Evolutionary conservation across 2,888 invertebrate genomes (phyloP), one percentile per base, ranked within the genome.

Genomic region (Hanleya hanleyi): DNA sequence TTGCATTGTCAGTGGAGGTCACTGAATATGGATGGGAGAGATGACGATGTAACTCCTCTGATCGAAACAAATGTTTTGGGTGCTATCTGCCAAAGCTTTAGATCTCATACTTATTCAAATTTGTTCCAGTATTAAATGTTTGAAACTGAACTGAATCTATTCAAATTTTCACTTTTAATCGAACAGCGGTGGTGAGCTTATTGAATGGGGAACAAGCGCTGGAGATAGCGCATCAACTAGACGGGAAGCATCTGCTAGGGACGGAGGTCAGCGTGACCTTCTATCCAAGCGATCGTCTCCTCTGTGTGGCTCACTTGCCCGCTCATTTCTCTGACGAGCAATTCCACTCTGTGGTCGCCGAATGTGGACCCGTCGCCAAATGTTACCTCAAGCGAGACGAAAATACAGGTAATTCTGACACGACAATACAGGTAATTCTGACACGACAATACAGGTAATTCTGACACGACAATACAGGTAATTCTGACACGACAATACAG

Each of bases 291-390:
- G 91, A 92, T 77, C 90, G 91, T 84, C 86, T 92, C 77, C 86
- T 93, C 22, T 92, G 92, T 81, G 88, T 92, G 5, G 91, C 92
- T 1, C 88, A 92, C 41, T 86, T 92, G 41, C 92, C 92, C 1
- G 83, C 87, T 2, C 81, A 86, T 71, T 90, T 90, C 82, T 89
- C 89, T 0, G 92, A 92, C 69, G 87, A 89, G 18, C 91, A 92
- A 74, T 92, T 92, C 79, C 79, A 84, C 12, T 85, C 87, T n/a
- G 85, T 92, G 32, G 91, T 92, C 7, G 79, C 87, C 6, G 84
- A 88, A 69, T 91, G 90, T 78, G 92, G 92, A 1, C 88, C 90
- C 67, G 87, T 92, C 7, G 88, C 89, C 35, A 90, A 91, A 71
- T 89, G 91, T 75, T 92, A 92, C 84, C 88, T 93, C 41, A 92